Evolutionary conservation across 2,113 vertebrate genomes (phyloP).

Genomic region (Pleuronectes platessa): DNA sequence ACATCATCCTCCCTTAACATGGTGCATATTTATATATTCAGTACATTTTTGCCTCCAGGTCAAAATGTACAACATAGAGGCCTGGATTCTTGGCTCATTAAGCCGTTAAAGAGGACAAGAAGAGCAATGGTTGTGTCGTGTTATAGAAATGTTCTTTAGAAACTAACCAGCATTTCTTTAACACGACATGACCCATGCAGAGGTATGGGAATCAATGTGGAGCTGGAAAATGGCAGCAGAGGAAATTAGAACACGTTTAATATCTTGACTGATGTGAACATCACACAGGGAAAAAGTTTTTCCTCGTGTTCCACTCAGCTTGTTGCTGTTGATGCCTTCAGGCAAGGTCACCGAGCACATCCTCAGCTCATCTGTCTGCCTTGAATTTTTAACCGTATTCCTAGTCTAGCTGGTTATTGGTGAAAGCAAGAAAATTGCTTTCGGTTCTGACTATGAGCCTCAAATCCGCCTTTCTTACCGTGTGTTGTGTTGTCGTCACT

Average conservation of each 20-base stretch:
- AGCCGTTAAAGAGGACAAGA: background rate
- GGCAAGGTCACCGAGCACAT: constrained; percentile 27
- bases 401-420: background rate
- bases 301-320: background rate
- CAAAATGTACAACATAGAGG: background rate
- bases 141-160: no score
- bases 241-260: background rate
- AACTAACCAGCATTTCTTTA: no score
- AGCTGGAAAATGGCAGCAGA: background rate
- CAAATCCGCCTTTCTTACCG: background rate
- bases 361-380: background rate
- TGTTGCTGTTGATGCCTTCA: constrained; percentile 9
- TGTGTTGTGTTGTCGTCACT: background rate
- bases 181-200: no score
- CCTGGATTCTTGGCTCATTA: background rate
- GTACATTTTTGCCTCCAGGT: background rate
- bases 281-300: background rate
- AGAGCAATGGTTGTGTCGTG: background rate
- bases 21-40: no score
- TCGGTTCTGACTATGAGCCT: constrained; percentile 4
- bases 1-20: no score
- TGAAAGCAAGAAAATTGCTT: background rate
- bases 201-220: background rate
- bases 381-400: constrained; percentile 8
- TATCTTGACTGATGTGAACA: background rate